These are phyloP conservation scores for Cinclus mexicanus DNA, from an alignment of 2,113 vertebrate species.

Conservation along the genomic window DNA sequence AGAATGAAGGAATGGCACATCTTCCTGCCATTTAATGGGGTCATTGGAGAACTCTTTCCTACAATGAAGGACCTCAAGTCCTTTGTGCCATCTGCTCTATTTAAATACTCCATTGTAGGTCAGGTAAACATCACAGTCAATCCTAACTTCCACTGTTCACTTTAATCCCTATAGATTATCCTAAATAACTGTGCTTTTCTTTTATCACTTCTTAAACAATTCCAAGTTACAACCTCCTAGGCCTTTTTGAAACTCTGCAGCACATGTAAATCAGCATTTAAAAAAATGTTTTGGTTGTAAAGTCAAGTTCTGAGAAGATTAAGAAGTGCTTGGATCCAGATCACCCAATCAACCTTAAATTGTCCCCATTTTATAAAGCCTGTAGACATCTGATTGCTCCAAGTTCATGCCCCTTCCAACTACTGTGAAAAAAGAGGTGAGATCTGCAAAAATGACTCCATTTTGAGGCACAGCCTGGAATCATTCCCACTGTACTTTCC, in stretches of 20 bases:
- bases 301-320: slow-evolving; percentile 23
- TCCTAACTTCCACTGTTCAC: background rate
- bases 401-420: slow-evolving; percentile 63
- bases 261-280: background rate
- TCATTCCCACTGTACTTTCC: background rate
- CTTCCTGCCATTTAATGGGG: background rate
- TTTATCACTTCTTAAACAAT: background rate
- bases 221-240: background rate
- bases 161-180: background rate
- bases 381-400: slow-evolving; percentile 32
- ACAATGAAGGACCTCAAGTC: background rate
- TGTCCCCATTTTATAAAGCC: slow-evolving; percentile 12
- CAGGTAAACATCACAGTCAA: background rate
- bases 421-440: slow-evolving; percentile 37
- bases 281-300: background rate
- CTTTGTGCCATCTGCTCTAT: background rate
- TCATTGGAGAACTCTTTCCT: background rate
- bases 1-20: background rate
- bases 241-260: background rate
- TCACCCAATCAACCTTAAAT: slow-evolving; percentile 14
- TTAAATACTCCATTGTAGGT: background rate
- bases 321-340: slow-evolving; percentile 31
- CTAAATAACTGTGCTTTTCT: background rate
- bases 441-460: background rate
- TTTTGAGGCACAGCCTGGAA: slow-evolving; percentile 29